phyloP scores from a whole-genome alignment of 2,888 invertebrate species.

The Ophraella communa region DNA sequence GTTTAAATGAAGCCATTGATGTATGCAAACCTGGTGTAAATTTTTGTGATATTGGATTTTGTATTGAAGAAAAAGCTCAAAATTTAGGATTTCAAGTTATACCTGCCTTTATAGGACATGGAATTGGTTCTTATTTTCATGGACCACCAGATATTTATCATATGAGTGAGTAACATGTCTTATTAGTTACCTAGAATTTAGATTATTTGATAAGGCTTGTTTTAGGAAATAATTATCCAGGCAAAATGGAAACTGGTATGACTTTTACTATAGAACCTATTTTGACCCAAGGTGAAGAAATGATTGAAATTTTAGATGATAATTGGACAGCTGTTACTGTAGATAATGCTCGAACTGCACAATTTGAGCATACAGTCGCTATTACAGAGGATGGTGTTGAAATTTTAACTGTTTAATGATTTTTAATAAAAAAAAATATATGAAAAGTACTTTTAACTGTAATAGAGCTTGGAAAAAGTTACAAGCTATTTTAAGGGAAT shows the following conservation, averaged over 20 bases:
- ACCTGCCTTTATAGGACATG: constrained; percentile 88
- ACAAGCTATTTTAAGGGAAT: too few relatives aligned
- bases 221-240: constrained; percentile 70
- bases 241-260: constrained; percentile 85
- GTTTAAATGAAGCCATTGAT: constrained; percentile 69
- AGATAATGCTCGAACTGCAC: constrained; percentile 84
- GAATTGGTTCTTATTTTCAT: constrained; percentile 92
- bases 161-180: constrained; percentile 66
- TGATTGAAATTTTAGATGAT: constrained; percentile 78
- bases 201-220: too few relatives aligned
- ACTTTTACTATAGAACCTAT: constrained; percentile 95
- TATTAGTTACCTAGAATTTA: not conserved
- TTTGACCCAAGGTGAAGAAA: constrained; percentile 74
- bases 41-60: constrained; percentile 69
- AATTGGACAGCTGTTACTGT: constrained; percentile 91
- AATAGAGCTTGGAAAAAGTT: too few relatives aligned
- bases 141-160: constrained; percentile 91
- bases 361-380: constrained; percentile 90
- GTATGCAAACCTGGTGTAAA: constrained; percentile 68
- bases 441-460: too few relatives aligned
- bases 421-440: too few relatives aligned
- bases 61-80: constrained; percentile 70
- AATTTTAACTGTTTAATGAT: constrained; percentile 85
- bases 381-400: constrained; percentile 80
- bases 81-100: constrained; percentile 71